Evolutionary conservation across 2,888 invertebrate genomes (phyloP), one percentile per base, ranked within the genome.

Genomic region (Euspilapteryx auroguttella): DNA sequence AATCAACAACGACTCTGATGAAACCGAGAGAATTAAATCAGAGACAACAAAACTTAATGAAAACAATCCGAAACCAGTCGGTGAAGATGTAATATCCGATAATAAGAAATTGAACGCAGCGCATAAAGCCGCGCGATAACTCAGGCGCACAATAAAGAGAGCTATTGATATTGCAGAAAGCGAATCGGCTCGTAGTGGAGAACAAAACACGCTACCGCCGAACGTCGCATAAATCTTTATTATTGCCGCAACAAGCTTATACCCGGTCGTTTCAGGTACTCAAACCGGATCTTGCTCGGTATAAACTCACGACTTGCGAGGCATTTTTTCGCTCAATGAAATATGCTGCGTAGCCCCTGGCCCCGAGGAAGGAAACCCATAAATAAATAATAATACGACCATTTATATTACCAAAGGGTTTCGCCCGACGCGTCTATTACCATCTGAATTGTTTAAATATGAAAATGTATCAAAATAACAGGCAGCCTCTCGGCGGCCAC

Each of bases 341-440:
- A 73, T 71, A 73, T 69, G 61, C 64, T 55, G 54, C 59, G 56
- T 59, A 54, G 69, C 66, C 65, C 66, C 59, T 52, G 59, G 66
- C 54, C 55, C 55, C 44, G 44, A 63, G 69, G 69, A 71, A 69
- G 69, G 73, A 66, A 69, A 58, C 59, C 55, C 73, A 73, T 75
- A 75, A 75, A 75, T 75, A 75, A 73, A 75, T 75, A 73, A 71
- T 75, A 75, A 75, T 71, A 66, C 65, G 62, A 64, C 69, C 69
- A 75, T 75, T 75, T 73, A 75, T 75, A 75, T 71, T 73, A 68
- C 75, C 62, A 69, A 75, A 75, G 73, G 75, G 71, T 71, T 73
- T 69, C 49, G 47, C 61, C 59, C 68, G 71, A 71, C 71, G 69
- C 65, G 66, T 71, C 75, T 75, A 75, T 75, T 75, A 75, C 65